A percentile compares a stretch with the other conserved stretches of the same genome.
These are phyloP conservation scores for Troilus luridus DNA, from an alignment of 2,888 invertebrate genomes.

Conservation along the genomic window DNA sequence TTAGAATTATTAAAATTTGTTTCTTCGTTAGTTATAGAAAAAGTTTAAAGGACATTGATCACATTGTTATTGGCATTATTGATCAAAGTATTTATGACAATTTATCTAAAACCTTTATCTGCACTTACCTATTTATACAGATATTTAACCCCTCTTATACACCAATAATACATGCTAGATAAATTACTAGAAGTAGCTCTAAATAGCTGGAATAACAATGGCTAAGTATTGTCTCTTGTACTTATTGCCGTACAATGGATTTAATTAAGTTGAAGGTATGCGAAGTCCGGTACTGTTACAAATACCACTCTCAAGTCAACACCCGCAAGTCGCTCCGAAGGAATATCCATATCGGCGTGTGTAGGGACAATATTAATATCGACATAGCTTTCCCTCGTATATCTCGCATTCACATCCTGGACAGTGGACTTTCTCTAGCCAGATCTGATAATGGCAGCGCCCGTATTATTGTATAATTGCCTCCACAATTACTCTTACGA, in stretches of 20 bases:
- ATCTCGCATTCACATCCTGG: slow-evolving; percentile 36
- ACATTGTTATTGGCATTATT: too few relatives aligned
- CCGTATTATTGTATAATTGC: slow-evolving; percentile 33
- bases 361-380: slow-evolving; percentile 2
- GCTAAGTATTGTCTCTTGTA: background rate
- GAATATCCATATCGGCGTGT: background rate
- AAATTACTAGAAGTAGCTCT: too few relatives aligned
- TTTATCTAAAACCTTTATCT: too few relatives aligned
- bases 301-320: background rate
- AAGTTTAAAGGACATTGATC: too few relatives aligned
- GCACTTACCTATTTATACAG: too few relatives aligned
- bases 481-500: slow-evolving; percentile 7
- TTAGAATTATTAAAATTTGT: too few relatives aligned
- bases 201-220: background rate
- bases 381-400: slow-evolving; percentile 2
- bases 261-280: background rate
- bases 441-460: background rate
- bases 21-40: too few relatives aligned
- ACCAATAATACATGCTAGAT: too few relatives aligned
- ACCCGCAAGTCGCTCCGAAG: background rate
- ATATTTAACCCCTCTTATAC: too few relatives aligned
- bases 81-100: too few relatives aligned
- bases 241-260: background rate
- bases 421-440: slow-evolving; percentile 21
- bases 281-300: background rate